Base-by-base conservation (phyloP, 2,113 vertebrate species). In the Phalacrocorax aristotelis region DNA sequence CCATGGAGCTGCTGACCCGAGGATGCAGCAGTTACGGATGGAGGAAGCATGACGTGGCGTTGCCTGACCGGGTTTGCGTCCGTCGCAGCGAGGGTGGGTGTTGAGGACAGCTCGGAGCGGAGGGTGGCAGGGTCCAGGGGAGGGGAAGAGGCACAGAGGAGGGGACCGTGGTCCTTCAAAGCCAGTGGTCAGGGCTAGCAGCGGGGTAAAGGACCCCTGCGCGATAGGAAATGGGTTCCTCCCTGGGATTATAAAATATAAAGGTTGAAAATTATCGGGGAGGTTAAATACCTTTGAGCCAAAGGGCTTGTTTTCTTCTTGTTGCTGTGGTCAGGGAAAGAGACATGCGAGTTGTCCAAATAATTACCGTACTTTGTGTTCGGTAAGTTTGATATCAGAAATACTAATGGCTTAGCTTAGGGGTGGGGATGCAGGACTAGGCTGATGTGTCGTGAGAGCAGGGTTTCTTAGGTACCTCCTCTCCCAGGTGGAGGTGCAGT, bases 191-290 rank as follows among this genome's bases (percentile, higher is more conserved):
- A 44, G 92, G 74, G 34, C 32, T 46, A 4, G 1, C 19, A 58
- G 36, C 0, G 2, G 80, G 25, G 3, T 15, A 15, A 7, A 4
- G 38, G 65, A 46, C 46, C 38, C 69, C 49, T 2, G 0, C 0
- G 1, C 2, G 21, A 10, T 38, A 32, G 78, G 57, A 68, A 84
- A 61, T 5, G 52, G 7, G 38, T 38, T 85, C 38, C 34, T 84
- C 89, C 40, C 52, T 8, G 64, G 72, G 52, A 8, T 2, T 84
- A 51, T 30, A 13, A 82, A 78, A 40, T 6, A 27, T 2, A 34
- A 48, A 89, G 60, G 64, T 6, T 89, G 78, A 27, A 72, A 82
- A 60, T 81, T 42, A 64, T 2, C 23, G 11, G 36, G 8, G 61
- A 94, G 55, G 80, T 91, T 95, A 87, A 94, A 75, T 51, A 60